Base-by-base conservation (phyloP, 2,888 invertebrate genomes). In the Xylophagus ater region DNA sequence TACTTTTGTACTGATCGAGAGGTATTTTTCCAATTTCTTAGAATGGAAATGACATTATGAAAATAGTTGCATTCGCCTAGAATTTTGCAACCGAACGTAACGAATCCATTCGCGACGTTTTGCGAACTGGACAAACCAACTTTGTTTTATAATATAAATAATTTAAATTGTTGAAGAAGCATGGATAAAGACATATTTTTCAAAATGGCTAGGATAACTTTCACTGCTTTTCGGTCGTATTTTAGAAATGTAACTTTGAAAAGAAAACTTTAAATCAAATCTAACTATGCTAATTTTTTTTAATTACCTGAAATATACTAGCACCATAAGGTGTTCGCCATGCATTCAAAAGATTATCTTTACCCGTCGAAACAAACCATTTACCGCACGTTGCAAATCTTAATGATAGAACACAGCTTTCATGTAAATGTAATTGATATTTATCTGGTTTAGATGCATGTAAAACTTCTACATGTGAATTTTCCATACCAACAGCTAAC, bases 321-420 rank as follows among this genome's bases (percentile, higher is more conserved):
- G 94, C 93, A 49, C 96, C 96, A 60, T 96, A 94, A 1, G 97
- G 97, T 56, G 96, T 93, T 57, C 94, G 76, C 94, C 96, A 97
- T 25, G 92, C 92, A 66, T 97, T 94, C 39, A 97, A 74, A 59
- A 93, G 72, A 68, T 96, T 96, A 66, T 98, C 97, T 70, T 96
- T 96, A 50, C 94, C 94, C n/a, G 94, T 96, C 48, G 89, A 92
- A 49, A 94, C 90, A 68, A 98, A 98, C 94, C 96, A 98, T 68
- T 96, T 96, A 54, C 96, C 96, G 60, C 85, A 82, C 36, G 87
- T 81, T 34, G 97, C 94, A 68, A 96, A 97, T 63, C 88, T 80
- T 47, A 97, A 73, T 47, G 94, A 92, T 42, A 97, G 73, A 26
- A 98, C 97, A 66, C 96, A 97, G 52, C 88, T 89, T 65, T 97